Conservation (phyloP, 2,113 vertebrate genomes). For the Pogona vitticeps region DNA sequence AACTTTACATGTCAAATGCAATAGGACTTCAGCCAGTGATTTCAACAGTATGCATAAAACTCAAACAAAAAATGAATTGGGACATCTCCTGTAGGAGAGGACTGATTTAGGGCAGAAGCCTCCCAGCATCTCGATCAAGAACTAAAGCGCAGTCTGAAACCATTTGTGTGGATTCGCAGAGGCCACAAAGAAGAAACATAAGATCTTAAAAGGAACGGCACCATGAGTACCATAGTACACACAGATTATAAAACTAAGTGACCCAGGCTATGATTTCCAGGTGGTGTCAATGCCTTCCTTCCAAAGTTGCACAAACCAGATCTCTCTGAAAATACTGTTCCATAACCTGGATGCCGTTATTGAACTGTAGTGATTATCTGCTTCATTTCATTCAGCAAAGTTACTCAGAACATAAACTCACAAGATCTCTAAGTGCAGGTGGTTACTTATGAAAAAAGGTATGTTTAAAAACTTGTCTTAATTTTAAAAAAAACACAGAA, state of each 20-base stretch:
- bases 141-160: too few relatives aligned
- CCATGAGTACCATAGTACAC: neutral
- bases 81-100: neutral
- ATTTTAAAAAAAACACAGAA: neutral
- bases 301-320: too few relatives aligned
- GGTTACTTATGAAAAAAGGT: neutral
- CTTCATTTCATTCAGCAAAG: neutral
- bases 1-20: too few relatives aligned
- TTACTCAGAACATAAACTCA: neutral
- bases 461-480: neutral
- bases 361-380: neutral
- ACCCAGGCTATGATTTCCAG: too few relatives aligned
- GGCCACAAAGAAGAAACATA: neutral
- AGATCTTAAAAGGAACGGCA: neutral
- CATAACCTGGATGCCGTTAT: neutral
- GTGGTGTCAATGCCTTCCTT: too few relatives aligned
- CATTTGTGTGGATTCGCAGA: too few relatives aligned
- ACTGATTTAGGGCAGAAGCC: neutral
- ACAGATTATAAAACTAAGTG: neutral
- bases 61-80: neutral
- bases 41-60: neutral
- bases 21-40: neutral
- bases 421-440: neutral
- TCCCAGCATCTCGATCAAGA: neutral
- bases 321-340: neutral